Evolutionary conservation across 2,113 vertebrate species (phyloP).

Genomic region (Hoplias malabaricus): DNA sequence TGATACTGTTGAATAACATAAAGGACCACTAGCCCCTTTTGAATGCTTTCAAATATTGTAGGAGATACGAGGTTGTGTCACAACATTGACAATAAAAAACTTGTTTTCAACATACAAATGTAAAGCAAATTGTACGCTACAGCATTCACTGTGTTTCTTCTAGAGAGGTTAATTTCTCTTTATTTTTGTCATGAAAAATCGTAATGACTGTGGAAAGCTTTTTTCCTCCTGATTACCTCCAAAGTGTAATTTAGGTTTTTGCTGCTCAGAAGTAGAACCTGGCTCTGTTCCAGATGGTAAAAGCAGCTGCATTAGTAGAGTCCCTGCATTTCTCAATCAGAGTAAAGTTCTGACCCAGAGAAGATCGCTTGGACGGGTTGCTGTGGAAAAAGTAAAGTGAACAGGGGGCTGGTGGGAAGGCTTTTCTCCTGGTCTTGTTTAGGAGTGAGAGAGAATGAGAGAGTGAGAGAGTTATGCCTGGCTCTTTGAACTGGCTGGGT

Average conservation of each 20-base stretch:
- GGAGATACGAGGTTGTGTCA: too few species aligned
- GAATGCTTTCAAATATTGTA: too few species aligned
- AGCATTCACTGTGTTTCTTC: background rate
- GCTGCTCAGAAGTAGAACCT: slow-evolving; percentile 67
- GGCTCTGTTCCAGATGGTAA: slow-evolving; percentile 60
- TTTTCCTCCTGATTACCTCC: slow-evolving; percentile 61
- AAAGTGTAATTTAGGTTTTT: slow-evolving; percentile 64
- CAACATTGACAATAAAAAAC: too few species aligned
- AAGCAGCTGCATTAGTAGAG: slow-evolving; percentile 56
- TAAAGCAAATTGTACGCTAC: background rate
- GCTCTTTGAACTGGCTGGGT: slow-evolving; percentile 81
- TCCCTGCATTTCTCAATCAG: slow-evolving; percentile 40
- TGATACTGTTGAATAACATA: too few species aligned
- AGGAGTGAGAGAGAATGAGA: slow-evolving; percentile 38
- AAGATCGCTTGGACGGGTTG: slow-evolving; percentile 47
- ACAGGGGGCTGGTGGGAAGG: slow-evolving; percentile 56
- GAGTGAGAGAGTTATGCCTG: slow-evolving; percentile 74
- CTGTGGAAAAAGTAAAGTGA: slow-evolving; percentile 34
- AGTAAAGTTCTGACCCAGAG: slow-evolving; percentile 56
- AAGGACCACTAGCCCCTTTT: too few species aligned
- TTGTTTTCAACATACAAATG: background rate
- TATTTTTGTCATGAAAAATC: slow-evolving; percentile 44
- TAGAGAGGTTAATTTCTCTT: background rate
- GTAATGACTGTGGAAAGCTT: slow-evolving; percentile 37
- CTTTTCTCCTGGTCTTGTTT: slow-evolving; percentile 38